Evolutionary conservation across 2,888 invertebrate genomes (phyloP).

Genomic region (Drosophila algonquin): DNA sequence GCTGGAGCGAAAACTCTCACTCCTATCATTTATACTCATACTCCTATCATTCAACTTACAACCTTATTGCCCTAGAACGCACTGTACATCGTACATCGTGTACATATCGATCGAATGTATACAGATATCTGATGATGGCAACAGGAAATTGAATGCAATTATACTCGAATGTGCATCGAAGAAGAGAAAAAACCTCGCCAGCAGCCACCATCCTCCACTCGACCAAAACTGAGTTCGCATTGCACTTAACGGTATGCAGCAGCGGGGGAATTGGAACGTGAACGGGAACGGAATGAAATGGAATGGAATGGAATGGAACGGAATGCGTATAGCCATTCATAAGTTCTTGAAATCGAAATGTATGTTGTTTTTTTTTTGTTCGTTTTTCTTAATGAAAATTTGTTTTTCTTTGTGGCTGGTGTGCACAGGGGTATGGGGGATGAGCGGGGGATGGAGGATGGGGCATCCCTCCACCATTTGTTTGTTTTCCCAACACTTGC

Average conservation of each 20-base stretch:
- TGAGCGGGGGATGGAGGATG: too few species aligned
- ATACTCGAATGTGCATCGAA: conserved; percentile 19
- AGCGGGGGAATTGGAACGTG: conserved; percentile 3
- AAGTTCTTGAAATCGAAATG: conserved; percentile 46
- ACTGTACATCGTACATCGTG: background rate
- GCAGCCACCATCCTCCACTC: background rate
- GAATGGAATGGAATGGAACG: conserved; percentile 2
- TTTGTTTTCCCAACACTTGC: conserved; percentile 32
- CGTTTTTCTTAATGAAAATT: conserved; percentile 56
- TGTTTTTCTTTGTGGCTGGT: background rate
- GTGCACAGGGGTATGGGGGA: background rate
- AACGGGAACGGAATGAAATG: conserved; percentile 1
- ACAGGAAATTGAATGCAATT: conserved; percentile 52
- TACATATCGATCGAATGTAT: background rate
- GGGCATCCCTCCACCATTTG: background rate
- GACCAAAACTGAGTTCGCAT: conserved; percentile 20
- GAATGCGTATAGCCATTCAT: conserved; percentile 42
- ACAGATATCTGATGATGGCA: conserved; percentile 15
- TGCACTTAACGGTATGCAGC: conserved; percentile 4
- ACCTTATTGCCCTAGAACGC: background rate
- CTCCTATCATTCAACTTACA: background rate
- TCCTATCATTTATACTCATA: too few species aligned
- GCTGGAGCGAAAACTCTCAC: too few species aligned
- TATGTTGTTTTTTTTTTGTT: conserved; percentile 1
- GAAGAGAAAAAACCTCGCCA: conserved; percentile 4